phyloP scores from a whole-genome alignment of 2,113 vertebrate genomes.

The Polypterus bichir region DNA sequence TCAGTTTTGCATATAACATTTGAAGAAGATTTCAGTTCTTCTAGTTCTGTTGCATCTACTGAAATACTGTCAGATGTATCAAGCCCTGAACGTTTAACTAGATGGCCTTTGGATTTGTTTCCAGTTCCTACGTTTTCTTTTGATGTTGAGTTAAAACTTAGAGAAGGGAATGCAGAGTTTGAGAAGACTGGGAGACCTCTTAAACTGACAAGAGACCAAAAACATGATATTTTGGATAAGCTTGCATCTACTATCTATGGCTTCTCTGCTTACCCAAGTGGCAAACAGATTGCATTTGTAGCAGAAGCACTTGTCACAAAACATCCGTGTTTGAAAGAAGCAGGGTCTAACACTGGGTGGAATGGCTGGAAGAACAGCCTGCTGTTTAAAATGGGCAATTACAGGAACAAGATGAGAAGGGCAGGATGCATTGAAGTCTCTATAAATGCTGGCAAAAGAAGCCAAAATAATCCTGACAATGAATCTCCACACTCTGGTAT shows the following conservation, averaged over 20 bases:
- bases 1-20: too few relatives aligned
- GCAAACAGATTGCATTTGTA: too few relatives aligned
- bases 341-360: constrained; percentile 18
- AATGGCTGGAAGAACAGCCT: constrained; percentile 25
- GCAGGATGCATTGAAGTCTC: constrained; percentile 20
- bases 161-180: constrained; percentile 24
- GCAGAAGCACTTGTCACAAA: too few relatives aligned
- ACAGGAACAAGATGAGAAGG: constrained; percentile 17
- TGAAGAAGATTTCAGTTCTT: too few relatives aligned
- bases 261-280: constrained; percentile 26
- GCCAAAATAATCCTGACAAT: constrained; percentile 12
- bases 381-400: constrained; percentile 24
- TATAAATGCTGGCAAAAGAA: constrained; percentile 26
- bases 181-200: constrained; percentile 15
- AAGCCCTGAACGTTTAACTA: constrained; percentile 15
- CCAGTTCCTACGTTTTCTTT: constrained; percentile 19
- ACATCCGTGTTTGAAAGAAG: too few relatives aligned
- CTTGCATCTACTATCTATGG: constrained; percentile 18
- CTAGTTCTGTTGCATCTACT: too few relatives aligned
- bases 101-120: constrained; percentile 22
- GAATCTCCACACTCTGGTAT: constrained; percentile 15
- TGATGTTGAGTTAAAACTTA: constrained; percentile 23
- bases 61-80: constrained; percentile 18
- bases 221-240: constrained; percentile 23
- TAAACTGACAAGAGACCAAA: constrained; percentile 22